These are phyloP conservation scores for Pachydiplax longipennis DNA, from an alignment of 2,888 invertebrate genomes.

Conservation along the genomic window DNA sequence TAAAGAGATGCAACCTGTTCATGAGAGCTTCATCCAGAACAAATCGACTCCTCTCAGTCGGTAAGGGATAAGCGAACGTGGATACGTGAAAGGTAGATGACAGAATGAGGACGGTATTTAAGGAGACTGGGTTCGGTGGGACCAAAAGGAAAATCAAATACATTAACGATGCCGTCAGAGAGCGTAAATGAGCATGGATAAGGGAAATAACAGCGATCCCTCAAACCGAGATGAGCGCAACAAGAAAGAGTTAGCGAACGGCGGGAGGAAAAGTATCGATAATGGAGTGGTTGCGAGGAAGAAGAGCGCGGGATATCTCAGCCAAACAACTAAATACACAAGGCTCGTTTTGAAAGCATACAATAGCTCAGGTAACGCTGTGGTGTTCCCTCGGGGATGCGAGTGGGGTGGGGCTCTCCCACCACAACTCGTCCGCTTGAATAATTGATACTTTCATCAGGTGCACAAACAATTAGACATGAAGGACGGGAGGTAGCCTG, in stretches of 20 bases:
- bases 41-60: too few species aligned
- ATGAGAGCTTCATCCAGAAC: too few species aligned
- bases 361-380: slow-evolving; percentile 34
- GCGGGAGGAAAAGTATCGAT: not conserved
- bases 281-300: slow-evolving; percentile 52
- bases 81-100: too few species aligned
- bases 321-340: slow-evolving; percentile 46
- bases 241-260: not conserved
- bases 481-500: slow-evolving; percentile 44
- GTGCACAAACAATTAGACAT: slow-evolving; percentile 50
- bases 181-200: too few species aligned
- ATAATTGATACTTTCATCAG: slow-evolving; percentile 51
- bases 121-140: too few species aligned
- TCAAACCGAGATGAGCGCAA: not conserved
- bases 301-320: slow-evolving; percentile 1
- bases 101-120: too few species aligned
- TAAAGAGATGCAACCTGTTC: too few species aligned
- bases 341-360: slow-evolving; percentile 29
- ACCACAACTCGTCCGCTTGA: slow-evolving; percentile 45
- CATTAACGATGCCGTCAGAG: too few species aligned
- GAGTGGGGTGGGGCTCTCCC: not conserved
- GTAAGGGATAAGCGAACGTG: too few species aligned
- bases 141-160: too few species aligned
- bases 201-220: not conserved
- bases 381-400: not conserved